Base-by-base conservation (phyloP, 1,140 invertebrate genomes). In the Eumeta japonica region DNA sequence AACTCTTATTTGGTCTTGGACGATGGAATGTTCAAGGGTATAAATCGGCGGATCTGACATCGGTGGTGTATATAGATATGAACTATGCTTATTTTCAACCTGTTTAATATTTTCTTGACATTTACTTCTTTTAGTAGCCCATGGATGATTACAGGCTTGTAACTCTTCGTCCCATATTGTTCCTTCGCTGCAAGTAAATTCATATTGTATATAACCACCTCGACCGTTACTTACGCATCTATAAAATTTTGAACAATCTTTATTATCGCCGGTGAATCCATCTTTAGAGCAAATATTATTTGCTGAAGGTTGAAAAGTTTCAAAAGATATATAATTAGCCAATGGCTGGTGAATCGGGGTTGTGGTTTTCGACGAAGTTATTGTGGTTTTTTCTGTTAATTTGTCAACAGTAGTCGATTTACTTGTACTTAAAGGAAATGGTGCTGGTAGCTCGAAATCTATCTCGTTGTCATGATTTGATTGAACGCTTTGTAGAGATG, bases 191-290 rank as follows among this genome's bases (percentile, higher is more conserved):
- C 87, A 90, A 9, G 73, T 75, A 64, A 85, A 90, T 48, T 86
- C 81, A 48, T 84, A 83, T 57, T 77, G 80, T 34, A 67, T 79
- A 43, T 78, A 86, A 2, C 73, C 73, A 36, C 75, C 79, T 11
- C 74, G 58, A 10, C 79, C 79, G 42, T 82, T 77, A 37, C 76
- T 75, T 12, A 89, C 83, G 65, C 88, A 90, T 63, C 87, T 80
- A 54, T 88, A 88, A 59, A 90, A 90, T 60, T 86, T 87, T 41
- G 72, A 80, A 54, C 89, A 92, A 55, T 90, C 80, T 42, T 76
- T 63, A 20, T 72, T 75, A 68, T 88, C 81, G 19, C 80, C 79
- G 43, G 84, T 73, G 63, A 86, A 89, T 46, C 86, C 87, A 71
- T 86, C 83, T 19, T 46, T 45, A 3, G 28, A 46, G 37, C 68